A percentile compares a stretch with the other conserved stretches of the same genome.
phyloP scores from a whole-genome alignment of 2,888 invertebrate genomes.

The Watsonalla binaria region DNA sequence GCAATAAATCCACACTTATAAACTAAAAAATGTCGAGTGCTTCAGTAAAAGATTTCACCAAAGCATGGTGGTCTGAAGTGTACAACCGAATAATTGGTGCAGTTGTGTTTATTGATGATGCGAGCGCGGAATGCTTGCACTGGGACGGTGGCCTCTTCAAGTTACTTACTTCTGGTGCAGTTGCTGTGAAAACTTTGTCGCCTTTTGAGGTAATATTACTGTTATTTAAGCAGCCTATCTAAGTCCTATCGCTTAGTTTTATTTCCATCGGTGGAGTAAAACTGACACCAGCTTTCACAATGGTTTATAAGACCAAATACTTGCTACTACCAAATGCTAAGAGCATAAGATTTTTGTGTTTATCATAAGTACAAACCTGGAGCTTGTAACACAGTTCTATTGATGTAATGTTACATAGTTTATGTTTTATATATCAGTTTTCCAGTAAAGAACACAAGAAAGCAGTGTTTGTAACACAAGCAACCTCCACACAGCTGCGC shows the following conservation, averaged over 20 bases:
- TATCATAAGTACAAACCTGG: too few species aligned
- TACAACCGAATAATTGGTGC: constrained; percentile 80
- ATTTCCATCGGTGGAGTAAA: too few species aligned
- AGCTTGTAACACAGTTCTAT: too few species aligned
- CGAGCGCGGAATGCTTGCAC: constrained; percentile 82
- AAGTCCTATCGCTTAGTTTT: too few species aligned
- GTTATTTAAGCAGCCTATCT: not conserved
- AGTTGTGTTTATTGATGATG: constrained; percentile 82
- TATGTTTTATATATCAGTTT: constrained; percentile 30
- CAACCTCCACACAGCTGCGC: constrained; percentile 73
- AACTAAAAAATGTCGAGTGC: constrained; percentile 29
- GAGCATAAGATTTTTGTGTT: too few species aligned
- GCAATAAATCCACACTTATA: constrained; percentile 3
- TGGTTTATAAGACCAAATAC: too few species aligned
- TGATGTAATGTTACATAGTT: too few species aligned
- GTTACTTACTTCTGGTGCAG: constrained; percentile 79
- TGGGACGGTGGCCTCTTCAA: constrained; percentile 83
- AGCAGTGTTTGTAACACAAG: constrained; percentile 78
- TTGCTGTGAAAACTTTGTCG: constrained; percentile 81
- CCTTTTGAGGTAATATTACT: constrained; percentile 75
- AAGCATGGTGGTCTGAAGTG: constrained; percentile 80
- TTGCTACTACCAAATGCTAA: too few species aligned
- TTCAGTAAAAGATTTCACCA: constrained; percentile 64
- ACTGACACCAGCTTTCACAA: too few species aligned
- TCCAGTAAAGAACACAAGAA: constrained; percentile 57